Base-by-base conservation (phyloP, 1,140 invertebrate species). In the Drosophila athabasca region DNA sequence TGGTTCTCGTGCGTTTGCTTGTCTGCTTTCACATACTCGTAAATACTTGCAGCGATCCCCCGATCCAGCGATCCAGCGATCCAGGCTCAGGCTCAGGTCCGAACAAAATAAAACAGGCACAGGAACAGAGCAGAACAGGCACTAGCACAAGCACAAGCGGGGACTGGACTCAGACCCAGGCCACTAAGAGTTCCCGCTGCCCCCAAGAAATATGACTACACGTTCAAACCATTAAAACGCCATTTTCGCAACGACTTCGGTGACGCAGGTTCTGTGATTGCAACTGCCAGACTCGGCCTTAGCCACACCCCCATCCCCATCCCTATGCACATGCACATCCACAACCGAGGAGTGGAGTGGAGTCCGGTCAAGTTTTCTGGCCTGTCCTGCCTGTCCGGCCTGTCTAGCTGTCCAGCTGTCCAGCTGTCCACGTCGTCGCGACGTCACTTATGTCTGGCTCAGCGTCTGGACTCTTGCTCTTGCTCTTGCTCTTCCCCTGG, bases 161-260 rank as follows among this genome's bases (percentile, higher is more conserved):
- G 26, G 35, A 39, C 35, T 26, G 5, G 24, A 24, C 24, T 24
- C 24, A 24, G 49, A 48, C 54, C 50, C 53, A 46, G 57, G 62
- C 64, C 76, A 71, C 70, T 53, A 54, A 85, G 72, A 62, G 59
- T 78, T 81, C 62, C 68, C 67, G 66, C 51, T 75, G 70, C 61
- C 64, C 57, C 57, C 60, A 84, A 85, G 82, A 85, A 87, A 87
- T 87, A 87, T 87, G 83, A 83, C 84, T 87, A 89, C 83, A 87
- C 83, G 83, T 89, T 89, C 79, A 79, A 79, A 78, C 83, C 83
- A 87, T 87, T 87, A 87, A 87, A 87, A 89, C 79, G 83, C 75
- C 83, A 88, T 83, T 79, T 88, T 83, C 67, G 62, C 79, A 66
- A 68, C 67, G 65, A 48, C 57, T 70, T 58, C 44, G 59, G 54